Evolutionary conservation across 2,113 vertebrate species (phyloP).

Genomic region (Salvator merianae): DNA sequence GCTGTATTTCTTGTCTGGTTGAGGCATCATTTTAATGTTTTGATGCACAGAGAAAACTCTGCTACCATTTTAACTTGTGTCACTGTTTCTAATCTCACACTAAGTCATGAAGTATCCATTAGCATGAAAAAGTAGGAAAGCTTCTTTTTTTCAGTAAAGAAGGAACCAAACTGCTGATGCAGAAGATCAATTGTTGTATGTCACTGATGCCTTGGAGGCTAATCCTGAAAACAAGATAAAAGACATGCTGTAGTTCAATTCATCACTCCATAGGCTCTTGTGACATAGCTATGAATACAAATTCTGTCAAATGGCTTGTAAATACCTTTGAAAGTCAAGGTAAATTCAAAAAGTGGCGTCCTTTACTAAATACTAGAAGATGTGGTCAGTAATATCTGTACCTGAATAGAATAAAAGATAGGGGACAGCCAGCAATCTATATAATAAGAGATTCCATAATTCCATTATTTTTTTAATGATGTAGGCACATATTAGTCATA

Average conservation of each 20-base stretch:
- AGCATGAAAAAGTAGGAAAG: slow-evolving; percentile 23
- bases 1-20: neutral
- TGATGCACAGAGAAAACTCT: neutral
- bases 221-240: slow-evolving; percentile 4
- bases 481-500: neutral
- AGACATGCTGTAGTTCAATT: neutral
- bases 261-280: slow-evolving; percentile 8
- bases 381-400: neutral
- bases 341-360: slow-evolving; percentile 15
- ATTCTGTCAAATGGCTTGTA: neutral
- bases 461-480: neutral
- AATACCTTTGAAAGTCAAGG: slow-evolving; percentile 34
- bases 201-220: slow-evolving; percentile 29
- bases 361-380: slow-evolving; percentile 29
- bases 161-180: slow-evolving; percentile 43
- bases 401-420: neutral
- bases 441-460: neutral
- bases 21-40: neutral
- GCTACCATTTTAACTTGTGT: neutral
- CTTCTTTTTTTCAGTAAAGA: slow-evolving; percentile 24
- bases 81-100: neutral
- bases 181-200: slow-evolving; percentile 28
- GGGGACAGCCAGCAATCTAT: neutral
- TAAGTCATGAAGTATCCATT: slow-evolving; percentile 5
- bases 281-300: slow-evolving; percentile 26